These are phyloP conservation scores for Synergus gifuensis DNA, from an alignment of 2,888 invertebrate genomes.

Conservation along the genomic window DNA sequence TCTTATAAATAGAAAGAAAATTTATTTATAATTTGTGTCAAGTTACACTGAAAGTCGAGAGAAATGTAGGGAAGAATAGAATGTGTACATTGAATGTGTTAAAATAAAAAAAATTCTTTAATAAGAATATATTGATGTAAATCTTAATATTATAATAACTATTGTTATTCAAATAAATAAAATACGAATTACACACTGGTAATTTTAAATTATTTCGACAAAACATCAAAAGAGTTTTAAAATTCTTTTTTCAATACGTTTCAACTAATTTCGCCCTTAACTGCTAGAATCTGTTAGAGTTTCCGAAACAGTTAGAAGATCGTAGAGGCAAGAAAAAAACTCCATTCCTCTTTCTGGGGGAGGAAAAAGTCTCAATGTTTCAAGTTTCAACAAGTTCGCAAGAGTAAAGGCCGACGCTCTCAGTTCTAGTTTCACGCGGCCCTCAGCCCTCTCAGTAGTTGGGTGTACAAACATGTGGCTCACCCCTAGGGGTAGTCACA, in stretches of 20 bases:
- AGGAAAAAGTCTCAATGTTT: neutral
- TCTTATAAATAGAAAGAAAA: neutral
- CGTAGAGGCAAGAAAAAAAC: neutral
- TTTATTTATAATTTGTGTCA: neutral
- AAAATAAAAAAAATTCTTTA: neutral
- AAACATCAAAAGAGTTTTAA: no score
- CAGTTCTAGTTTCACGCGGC: conserved; percentile 24
- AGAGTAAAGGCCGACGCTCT: conserved; percentile 16
- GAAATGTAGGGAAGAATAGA: neutral
- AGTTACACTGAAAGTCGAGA: neutral
- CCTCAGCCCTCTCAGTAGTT: neutral
- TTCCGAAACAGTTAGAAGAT: neutral
- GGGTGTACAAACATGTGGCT: conserved; percentile 16
- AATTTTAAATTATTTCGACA: no score
- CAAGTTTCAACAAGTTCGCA: conserved; percentile 37
- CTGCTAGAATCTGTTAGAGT: neutral
- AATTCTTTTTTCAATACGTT: no score
- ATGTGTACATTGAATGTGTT: neutral
- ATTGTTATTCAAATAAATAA: no score
- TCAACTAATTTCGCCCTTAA: neutral
- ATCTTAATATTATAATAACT: no score
- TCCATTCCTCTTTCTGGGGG: neutral
- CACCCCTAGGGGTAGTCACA: conserved; percentile 7
- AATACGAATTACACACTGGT: no score
- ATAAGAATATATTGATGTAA: no score